These are phyloP conservation scores for Xanthostigma xanthostigma DNA, from an alignment of 2,888 invertebrate species.

Conservation along the genomic window DNA sequence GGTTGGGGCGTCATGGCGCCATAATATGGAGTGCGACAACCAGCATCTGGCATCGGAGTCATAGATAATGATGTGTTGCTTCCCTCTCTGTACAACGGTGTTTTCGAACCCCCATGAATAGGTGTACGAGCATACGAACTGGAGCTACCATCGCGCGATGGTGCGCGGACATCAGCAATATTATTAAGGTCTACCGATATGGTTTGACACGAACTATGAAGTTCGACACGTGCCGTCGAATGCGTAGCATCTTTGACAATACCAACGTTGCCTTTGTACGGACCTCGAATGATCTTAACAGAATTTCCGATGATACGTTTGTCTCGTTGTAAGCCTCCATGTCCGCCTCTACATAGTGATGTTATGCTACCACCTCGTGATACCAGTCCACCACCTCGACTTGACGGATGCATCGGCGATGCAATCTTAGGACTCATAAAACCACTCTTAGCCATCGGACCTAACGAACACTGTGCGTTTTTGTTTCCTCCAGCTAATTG, in stretches of 20 bases:
- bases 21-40: slow-evolving; percentile 79
- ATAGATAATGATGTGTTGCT: slow-evolving; percentile 82
- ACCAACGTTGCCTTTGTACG: slow-evolving; percentile 89
- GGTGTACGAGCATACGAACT: slow-evolving; percentile 54
- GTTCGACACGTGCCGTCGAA: slow-evolving; percentile 84
- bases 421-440: slow-evolving; percentile 89
- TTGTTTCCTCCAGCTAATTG: slow-evolving; percentile 67
- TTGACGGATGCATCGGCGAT: slow-evolving; percentile 80
- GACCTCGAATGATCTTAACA: slow-evolving; percentile 95
- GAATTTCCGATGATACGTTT: slow-evolving; percentile 90
- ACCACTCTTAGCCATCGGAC: slow-evolving; percentile 39
- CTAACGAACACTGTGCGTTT: slow-evolving; percentile 22
- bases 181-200: slow-evolving; percentile 89
- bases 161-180: slow-evolving; percentile 62
- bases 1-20: slow-evolving; percentile 88
- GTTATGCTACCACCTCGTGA: slow-evolving; percentile 24
- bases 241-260: slow-evolving; percentile 98
- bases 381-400: slow-evolving; percentile 32
- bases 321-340: slow-evolving; percentile 63
- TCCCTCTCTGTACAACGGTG: slow-evolving; percentile 68
- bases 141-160: slow-evolving; percentile 48
- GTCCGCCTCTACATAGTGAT: too few species aligned
- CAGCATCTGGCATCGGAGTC: slow-evolving; percentile 81
- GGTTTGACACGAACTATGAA: slow-evolving; percentile 94
- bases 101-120: slow-evolving; percentile 56